These are phyloP conservation scores for Linhomoeus sp. DNA, from an alignment of 2,888 invertebrate species.

Conservation along the genomic window DNA sequence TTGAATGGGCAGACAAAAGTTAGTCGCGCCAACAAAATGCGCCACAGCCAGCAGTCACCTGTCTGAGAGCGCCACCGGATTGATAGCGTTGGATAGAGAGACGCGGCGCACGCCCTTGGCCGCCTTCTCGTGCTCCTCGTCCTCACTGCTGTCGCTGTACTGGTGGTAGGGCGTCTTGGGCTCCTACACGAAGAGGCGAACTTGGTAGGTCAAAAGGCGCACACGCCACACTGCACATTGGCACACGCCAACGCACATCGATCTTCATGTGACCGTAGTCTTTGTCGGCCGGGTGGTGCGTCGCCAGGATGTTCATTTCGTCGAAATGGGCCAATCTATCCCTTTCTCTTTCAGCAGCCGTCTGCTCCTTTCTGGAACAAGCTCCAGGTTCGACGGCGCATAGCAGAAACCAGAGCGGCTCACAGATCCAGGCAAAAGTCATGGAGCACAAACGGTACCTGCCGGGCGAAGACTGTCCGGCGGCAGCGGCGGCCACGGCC, in stretches of 20 bases:
- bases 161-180: conserved; percentile 80
- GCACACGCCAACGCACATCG: conserved; percentile 14
- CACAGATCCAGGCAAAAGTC: too few relatives aligned
- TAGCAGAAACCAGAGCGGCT: too few relatives aligned
- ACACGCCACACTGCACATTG: neutral
- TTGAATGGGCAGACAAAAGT: too few relatives aligned
- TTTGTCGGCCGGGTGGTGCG: conserved; percentile 88
- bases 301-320: conserved; percentile 94
- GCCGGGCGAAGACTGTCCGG: too few relatives aligned
- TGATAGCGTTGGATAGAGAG: neutral
- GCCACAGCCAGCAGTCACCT: too few relatives aligned
- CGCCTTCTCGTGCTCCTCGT: conserved; percentile 27
- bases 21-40: too few relatives aligned
- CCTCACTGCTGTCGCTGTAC: conserved; percentile 26
- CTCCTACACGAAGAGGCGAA: conserved; percentile 44
- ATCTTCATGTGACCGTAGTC: conserved; percentile 97
- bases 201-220: too few relatives aligned
- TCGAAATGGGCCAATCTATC: conserved; percentile 39
- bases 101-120: conserved; percentile 8
- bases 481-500: too few relatives aligned
- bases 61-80: too few relatives aligned
- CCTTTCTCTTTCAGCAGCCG: neutral
- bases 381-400: neutral
- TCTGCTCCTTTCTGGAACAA: too few relatives aligned
- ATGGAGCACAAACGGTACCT: too few relatives aligned